phyloP scores from a whole-genome alignment of 1,140 invertebrate genomes.

The Halictus rubicundus region DNA sequence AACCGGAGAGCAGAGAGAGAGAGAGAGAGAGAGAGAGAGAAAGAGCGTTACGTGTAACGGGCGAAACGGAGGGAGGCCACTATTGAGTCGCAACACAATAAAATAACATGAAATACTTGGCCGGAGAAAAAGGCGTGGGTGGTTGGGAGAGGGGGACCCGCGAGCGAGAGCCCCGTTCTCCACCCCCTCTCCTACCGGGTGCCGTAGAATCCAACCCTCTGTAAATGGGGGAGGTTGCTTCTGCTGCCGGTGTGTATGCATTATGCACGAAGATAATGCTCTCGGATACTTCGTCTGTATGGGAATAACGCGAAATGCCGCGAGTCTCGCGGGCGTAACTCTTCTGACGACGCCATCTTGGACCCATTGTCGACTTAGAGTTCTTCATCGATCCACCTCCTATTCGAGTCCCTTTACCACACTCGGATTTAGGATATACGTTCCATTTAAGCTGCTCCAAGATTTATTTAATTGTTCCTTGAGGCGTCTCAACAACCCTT shows the following conservation, averaged over 20 bases:
- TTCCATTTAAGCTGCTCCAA: too few species aligned
- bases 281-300: constrained; percentile 80
- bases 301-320: constrained; percentile 79
- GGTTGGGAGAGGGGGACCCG: too few species aligned
- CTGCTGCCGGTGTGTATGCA: constrained; percentile 74
- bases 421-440: too few species aligned
- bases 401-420: not conserved
- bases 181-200: constrained; percentile 18
- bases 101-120: constrained; percentile 80
- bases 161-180: not conserved
- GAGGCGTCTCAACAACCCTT: too few species aligned
- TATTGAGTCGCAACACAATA: constrained; percentile 80
- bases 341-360: constrained; percentile 49
- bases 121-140: constrained; percentile 35
- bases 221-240: constrained; percentile 61
- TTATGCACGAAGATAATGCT: constrained; percentile 81
- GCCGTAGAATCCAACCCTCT: constrained; percentile 55
- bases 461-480: too few species aligned
- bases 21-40: not conserved
- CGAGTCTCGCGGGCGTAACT: constrained; percentile 53
- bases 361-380: constrained; percentile 15
- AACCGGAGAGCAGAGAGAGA: not conserved
- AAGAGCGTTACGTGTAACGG: constrained; percentile 59
- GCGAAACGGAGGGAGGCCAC: constrained; percentile 66
- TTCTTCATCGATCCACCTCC: not conserved